Evolutionary conservation across 2,113 vertebrate genomes (phyloP), one percentile per base, ranked within the genome.

Genomic region (Psettodes erumei): DNA sequence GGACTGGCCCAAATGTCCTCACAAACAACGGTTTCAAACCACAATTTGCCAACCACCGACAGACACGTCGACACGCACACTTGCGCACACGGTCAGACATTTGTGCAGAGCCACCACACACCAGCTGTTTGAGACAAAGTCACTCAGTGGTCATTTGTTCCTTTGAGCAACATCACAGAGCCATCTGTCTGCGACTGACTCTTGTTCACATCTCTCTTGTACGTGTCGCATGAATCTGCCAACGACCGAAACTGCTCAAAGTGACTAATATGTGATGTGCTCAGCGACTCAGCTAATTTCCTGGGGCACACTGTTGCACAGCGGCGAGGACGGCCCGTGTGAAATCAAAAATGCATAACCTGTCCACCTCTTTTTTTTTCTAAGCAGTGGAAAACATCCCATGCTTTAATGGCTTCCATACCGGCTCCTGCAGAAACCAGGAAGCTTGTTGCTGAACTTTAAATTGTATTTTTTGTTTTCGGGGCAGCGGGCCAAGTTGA

Each of bases 111-210:
- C 65, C 40, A 53, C 63, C 77, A 47, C 82, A 68, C 66, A 69
- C 81, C 83, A 89, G 83, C 83, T 88, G 87, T 81, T 90, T 59
- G 75, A 79, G 77, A 79, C 66, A 72, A 86, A 83, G 64, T 89
- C 83, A 83, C 68, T 60, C 75, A 38, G 66, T 68, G 66, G 75
- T 85, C 88, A 89, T 87, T 89, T 81, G 79, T 87, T 77, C 65
- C 69, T 81, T n/a, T 75, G 67, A 79, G 61, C 43, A 63, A 40
- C 68, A 84, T 77, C 73, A 82, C 78, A 84, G 61, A 63, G 55
- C 88, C 82, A 88, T 86, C 84, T 91, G 89, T 77, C 79, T 15
- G 13, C 38, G 33, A 75, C 30, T 70, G 55, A 67, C 50, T 76
- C 43, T 13, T 66, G 65, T 76, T 60, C 75, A 78, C 58, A 37